phyloP scores from a whole-genome alignment of 2,797 vertebrate genomes.

The Netta rufina region DNA sequence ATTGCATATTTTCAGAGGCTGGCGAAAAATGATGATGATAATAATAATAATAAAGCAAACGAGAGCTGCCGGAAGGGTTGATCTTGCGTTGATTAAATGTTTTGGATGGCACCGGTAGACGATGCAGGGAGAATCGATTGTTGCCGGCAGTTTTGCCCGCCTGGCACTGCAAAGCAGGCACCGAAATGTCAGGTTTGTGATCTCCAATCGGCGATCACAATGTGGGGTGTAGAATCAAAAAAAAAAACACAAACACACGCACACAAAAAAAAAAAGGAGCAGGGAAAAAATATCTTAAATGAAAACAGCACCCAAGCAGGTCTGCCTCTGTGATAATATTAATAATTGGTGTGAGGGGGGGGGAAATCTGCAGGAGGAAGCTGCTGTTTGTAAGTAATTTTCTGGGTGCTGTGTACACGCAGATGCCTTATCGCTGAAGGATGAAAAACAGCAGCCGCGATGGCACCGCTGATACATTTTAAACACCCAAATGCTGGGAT shows the following conservation, averaged over 20 bases:
- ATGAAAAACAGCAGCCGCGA: constrained; percentile 9
- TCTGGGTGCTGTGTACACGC: background rate
- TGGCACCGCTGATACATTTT: constrained; percentile 28
- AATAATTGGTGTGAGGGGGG: background rate
- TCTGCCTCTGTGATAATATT: background rate
- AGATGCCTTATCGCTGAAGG: constrained; percentile 45
- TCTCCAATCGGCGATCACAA: constrained; percentile 52
- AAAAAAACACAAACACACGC: background rate
- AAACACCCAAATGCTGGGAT: background rate
- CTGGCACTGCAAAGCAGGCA: constrained; percentile 83
- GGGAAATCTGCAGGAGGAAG: background rate
- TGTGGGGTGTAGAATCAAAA: background rate
- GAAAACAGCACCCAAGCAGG: background rate
- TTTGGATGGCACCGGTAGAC: constrained; percentile 79
- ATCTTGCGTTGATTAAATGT: constrained; percentile 78
- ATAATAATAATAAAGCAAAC: background rate
- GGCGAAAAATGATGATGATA: constrained; percentile 22
- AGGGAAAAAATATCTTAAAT: background rate
- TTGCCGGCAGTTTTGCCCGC: constrained; percentile 77
- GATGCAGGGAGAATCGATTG: constrained; percentile 88
- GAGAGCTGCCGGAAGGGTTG: constrained; percentile 58
- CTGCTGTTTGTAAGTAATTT: background rate
- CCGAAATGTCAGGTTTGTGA: constrained; percentile 89
- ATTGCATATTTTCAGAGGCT: background rate
- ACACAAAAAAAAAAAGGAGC: background rate